Conservation (phyloP, 2,888 invertebrate species). For the Drosophila trichaetosa region DNA sequence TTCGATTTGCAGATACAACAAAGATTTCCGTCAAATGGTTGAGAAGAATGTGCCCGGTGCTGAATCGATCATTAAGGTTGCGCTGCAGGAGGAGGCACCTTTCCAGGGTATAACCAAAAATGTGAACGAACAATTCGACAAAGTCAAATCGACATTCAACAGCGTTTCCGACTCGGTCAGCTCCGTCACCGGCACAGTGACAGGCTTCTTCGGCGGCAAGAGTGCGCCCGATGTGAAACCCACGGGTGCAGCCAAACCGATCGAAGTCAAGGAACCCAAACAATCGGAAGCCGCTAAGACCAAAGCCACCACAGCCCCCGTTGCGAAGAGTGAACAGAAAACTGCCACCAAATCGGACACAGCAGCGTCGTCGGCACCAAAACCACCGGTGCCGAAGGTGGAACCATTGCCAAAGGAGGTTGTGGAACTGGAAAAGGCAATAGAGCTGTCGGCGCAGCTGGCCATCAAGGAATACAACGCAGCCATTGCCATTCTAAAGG, state of each 20-base stretch:
- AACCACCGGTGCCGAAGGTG: constrained; percentile 19
- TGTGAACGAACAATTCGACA: constrained; percentile 62
- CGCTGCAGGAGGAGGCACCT: constrained; percentile 82
- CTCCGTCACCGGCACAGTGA: constrained; percentile 76
- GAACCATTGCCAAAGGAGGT: constrained; percentile 85
- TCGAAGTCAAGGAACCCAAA: constrained; percentile 17
- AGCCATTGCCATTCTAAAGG: constrained; percentile 87
- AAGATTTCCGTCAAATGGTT: constrained; percentile 83
- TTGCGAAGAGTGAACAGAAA: constrained; percentile 51
- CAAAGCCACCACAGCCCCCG: constrained; percentile 36
- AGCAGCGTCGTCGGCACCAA: constrained; percentile 10
- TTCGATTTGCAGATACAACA: constrained; percentile 79
- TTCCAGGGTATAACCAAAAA: constrained; percentile 79
- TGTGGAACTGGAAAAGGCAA: constrained; percentile 87
- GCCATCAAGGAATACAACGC: constrained; percentile 89
- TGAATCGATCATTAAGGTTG: constrained; percentile 81
- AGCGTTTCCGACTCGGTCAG: constrained; percentile 67
- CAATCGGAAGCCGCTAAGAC: constrained; percentile 32
- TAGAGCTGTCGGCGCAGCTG: constrained; percentile 86
- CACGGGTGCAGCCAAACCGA: background rate
- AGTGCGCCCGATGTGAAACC: constrained; percentile 40
- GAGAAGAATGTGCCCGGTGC: constrained; percentile 83
- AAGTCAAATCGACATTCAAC: constrained; percentile 66
- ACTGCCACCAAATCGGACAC: constrained; percentile 34
- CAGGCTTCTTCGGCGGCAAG: constrained; percentile 77